Percentiles rank a stretch among this genome's conserved stretches.
Conservation (phyloP, 2,888 invertebrate species). For the Heliconius cydno region DNA sequence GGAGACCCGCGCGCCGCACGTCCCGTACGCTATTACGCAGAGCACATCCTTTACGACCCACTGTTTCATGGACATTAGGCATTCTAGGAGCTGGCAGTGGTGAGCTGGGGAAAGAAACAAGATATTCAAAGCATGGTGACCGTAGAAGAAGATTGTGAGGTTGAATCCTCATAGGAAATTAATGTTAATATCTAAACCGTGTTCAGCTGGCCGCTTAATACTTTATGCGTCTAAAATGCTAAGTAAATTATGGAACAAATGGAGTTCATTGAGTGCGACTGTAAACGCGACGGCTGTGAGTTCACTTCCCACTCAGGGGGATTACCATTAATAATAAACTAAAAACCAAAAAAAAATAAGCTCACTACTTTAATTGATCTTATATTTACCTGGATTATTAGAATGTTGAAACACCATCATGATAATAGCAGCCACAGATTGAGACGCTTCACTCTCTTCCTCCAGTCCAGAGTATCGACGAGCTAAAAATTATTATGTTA, state of each 20-base stretch:
- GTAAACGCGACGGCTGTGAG: no score
- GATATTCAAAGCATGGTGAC: neutral
- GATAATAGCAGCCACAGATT: slow-evolving; percentile 95
- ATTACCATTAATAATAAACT: neutral
- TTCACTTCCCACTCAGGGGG: no score
- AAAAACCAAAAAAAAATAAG: no score
- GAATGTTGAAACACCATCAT: slow-evolving; percentile 99
- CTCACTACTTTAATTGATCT: neutral
- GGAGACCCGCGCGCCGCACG: slow-evolving; percentile 95
- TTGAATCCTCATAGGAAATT: no score
- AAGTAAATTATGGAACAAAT: no score
- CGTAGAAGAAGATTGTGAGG: no score
- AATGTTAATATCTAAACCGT: no score
- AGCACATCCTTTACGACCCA: slow-evolving; percentile 96
- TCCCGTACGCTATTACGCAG: slow-evolving; percentile 98
- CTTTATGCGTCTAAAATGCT: no score
- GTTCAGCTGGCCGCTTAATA: no score
- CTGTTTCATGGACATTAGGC: slow-evolving; percentile 96
- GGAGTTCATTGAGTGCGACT: no score
- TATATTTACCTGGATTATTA: slow-evolving; percentile 89
- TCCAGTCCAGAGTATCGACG: slow-evolving; percentile 88
- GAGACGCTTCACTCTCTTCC: slow-evolving; percentile 90
- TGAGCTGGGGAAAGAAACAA: slow-evolving; percentile 85
- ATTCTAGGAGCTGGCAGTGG: slow-evolving; percentile 98
- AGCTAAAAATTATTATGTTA: slow-evolving; percentile 68